Base-by-base conservation (phyloP, 2,888 invertebrate species). In the Heliconius ethilla region DNA sequence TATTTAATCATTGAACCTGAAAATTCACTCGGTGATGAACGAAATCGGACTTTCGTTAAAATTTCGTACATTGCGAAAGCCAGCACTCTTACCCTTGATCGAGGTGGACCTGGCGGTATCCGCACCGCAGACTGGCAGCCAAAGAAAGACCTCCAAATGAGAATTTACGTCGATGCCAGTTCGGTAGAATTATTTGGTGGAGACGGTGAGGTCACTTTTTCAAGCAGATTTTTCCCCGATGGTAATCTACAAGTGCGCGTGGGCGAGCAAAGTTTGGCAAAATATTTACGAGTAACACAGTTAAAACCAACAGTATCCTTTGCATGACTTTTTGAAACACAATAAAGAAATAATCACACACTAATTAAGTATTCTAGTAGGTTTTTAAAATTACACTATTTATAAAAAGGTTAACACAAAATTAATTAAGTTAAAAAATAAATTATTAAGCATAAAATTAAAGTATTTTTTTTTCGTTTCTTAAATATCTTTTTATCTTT, bases 181-280 rank as follows among this genome's bases (percentile, higher is more conserved):
- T 91, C 91, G 3, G 83, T 92, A 15, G 92, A 93, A 80, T 4
- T 89, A 9, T 90, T 92, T 69, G 85, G 86, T 76, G 91, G 89
- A 0, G 78, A 84, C 0, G 92, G 92, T n/a, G 90, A 90, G 76
- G 86, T 87, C 0, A 90, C 90, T 0, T 88, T 92, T 40, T 89
- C 91, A 0, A 92, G 91, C 77, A 84, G 92, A 80, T 89, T 84
- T 78, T 93, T 91, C 83, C 89, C 89, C 0, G 62, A 80, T 13
- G 85, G 85, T 0, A 78, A 81, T 1, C 80, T 74, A 5, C 74
- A 74, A 40, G 74, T 74, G 40, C 74, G 74, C 27, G 40, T 74
- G 13, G 62, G 63, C 5, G 40, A 74, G 2, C 7, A 74, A 22
- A 63, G 27, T 63, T 10, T 11, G 25, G 45, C 37, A 63, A 25